phyloP scores from a whole-genome alignment of 2,888 invertebrate species.

The Disparrhopalites patrizii region DNA sequence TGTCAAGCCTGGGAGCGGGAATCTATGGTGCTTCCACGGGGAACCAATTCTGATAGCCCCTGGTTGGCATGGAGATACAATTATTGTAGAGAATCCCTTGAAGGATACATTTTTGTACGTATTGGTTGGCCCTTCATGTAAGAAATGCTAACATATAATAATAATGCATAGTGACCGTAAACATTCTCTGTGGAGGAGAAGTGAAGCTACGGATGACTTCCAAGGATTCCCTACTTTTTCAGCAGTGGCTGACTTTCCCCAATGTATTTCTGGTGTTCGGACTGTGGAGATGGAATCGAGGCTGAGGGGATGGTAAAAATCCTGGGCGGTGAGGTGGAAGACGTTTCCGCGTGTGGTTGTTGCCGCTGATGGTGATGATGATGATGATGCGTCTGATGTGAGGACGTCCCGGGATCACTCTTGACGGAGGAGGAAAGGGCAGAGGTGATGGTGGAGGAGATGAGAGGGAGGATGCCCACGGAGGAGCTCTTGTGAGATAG shows the following conservation, averaged over 20 bases:
- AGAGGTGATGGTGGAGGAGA: conserved; percentile 33
- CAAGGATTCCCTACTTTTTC: conserved; percentile 47
- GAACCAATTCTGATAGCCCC: no score
- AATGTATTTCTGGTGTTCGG: conserved; percentile 13
- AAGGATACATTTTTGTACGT: no score
- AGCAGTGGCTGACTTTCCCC: conserved; percentile 46
- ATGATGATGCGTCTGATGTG: not conserved
- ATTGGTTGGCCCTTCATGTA: no score
- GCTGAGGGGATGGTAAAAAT: conserved; percentile 28
- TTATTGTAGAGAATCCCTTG: no score
- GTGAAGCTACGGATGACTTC: no score
- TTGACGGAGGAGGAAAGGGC: conserved; percentile 33
- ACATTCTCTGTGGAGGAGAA: no score
- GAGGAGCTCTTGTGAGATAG: conserved; percentile 3
- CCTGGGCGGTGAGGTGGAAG: conserved; percentile 10
- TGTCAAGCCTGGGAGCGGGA: no score
- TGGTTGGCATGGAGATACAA: no score
- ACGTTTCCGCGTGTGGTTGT: no score
- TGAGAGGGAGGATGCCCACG: conserved; percentile 17
- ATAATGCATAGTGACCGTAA: no score
- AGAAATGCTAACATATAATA: no score
- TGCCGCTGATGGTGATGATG: not conserved
- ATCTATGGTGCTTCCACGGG: no score
- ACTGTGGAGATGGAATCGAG: conserved; percentile 10
- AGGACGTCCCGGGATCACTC: conserved; percentile 32